Conservation (phyloP, 1,140 invertebrate genomes). For the Berghia stephanieae region DNA sequence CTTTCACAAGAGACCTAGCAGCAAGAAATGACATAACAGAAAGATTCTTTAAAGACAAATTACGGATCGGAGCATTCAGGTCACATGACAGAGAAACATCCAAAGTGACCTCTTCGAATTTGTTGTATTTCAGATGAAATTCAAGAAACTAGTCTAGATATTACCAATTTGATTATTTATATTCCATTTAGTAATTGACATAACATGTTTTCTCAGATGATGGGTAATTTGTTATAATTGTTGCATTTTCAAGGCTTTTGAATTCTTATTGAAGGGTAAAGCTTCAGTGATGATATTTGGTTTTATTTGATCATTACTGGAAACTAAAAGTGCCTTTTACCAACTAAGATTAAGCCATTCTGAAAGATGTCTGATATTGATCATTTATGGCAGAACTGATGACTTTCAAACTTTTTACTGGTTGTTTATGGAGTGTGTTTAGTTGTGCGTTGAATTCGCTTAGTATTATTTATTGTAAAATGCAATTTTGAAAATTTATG, state of each 20-base stretch:
- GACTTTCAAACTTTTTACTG: too few species aligned
- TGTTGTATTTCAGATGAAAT: constrained; percentile 51
- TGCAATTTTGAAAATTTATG: too few species aligned
- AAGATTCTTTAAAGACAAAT: constrained; percentile 51
- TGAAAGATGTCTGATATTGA: not conserved
- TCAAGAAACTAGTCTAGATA: not conserved
- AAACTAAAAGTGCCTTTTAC: too few species aligned
- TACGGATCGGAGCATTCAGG: constrained; percentile 39
- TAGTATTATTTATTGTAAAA: too few species aligned
- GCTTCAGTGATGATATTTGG: too few species aligned
- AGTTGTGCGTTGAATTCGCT: too few species aligned
- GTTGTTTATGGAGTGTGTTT: too few species aligned
- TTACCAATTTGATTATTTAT: not conserved
- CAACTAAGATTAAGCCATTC: not conserved
- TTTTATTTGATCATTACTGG: too few species aligned
- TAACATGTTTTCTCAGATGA: not conserved
- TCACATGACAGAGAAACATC: constrained; percentile 32
- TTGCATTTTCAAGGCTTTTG: not conserved
- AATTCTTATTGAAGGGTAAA: too few species aligned
- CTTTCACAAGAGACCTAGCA: constrained; percentile 43
- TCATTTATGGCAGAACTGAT: not conserved
- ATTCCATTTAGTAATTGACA: not conserved
- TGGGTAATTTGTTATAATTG: not conserved
- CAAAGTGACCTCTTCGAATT: constrained; percentile 38
- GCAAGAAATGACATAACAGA: constrained; percentile 53